Conservation (phyloP, 2,797 vertebrate genomes). For the Tragopan temminckii region DNA sequence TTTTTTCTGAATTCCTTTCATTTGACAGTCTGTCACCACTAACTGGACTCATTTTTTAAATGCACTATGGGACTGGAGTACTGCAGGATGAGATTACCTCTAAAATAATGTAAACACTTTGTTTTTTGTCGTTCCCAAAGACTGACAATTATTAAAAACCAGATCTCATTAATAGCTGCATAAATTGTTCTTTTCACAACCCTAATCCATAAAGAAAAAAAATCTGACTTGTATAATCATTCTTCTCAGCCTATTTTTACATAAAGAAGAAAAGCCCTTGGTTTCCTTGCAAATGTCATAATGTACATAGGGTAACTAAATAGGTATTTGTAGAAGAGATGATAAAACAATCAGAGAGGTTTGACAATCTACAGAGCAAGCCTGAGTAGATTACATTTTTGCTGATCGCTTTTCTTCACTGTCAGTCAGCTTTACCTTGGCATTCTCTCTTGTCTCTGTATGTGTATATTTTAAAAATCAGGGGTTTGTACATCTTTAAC, state of each 20-base stretch:
- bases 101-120: constrained; percentile 41
- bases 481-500: neutral
- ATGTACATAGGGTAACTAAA: neutral
- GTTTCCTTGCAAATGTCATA: neutral
- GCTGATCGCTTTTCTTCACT: neutral
- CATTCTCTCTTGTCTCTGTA: neutral
- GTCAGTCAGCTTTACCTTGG: neutral
- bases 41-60: constrained; percentile 17
- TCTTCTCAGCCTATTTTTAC: neutral
- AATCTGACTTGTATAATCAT: neutral
- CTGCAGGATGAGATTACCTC: constrained; percentile 26
- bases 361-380: neutral
- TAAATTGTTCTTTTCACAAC: constrained; percentile 24
- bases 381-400: neutral
- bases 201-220: neutral
- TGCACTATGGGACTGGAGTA: neutral
- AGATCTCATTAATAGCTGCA: constrained; percentile 28
- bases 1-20: constrained; percentile 47
- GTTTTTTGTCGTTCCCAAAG: neutral
- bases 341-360: neutral
- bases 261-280: neutral
- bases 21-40: constrained; percentile 43
- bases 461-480: neutral
- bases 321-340: neutral
- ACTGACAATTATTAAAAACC: neutral